Percentiles rank a stretch among this genome's conserved stretches.
Conservation (phyloP, 2,888 invertebrate species). For the Dolomedes plantarius region DNA sequence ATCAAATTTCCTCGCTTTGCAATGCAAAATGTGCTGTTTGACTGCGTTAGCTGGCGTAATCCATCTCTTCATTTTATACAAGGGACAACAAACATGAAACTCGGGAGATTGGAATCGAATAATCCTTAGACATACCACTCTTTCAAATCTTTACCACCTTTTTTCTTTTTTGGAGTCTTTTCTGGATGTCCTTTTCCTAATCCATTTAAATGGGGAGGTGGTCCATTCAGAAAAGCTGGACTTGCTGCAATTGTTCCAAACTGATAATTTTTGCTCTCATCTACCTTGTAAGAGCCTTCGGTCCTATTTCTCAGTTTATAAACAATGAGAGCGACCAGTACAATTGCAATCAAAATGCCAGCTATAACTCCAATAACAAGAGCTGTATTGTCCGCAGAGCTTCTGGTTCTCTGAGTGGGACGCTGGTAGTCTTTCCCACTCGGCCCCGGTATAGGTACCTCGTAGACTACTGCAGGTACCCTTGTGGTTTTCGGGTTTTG, state of each 20-base stretch:
- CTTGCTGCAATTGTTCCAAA: constrained; percentile 46
- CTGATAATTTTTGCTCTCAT: constrained; percentile 77
- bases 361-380: constrained; percentile 87
- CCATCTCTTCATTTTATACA: no score
- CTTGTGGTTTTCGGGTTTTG: constrained; percentile 49
- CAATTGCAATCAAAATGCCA: constrained; percentile 90
- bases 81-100: not conserved
- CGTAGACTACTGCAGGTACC: constrained; percentile 57
- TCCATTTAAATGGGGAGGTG: constrained; percentile 63
- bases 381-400: constrained; percentile 71
- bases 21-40: no score
- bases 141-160: constrained; percentile 72
- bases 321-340: constrained; percentile 68
- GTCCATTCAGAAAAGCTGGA: constrained; percentile 63
- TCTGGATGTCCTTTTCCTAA: constrained; percentile 26
- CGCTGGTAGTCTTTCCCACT: constrained; percentile 47
- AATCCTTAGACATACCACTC: constrained; percentile 73
- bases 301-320: constrained; percentile 75
- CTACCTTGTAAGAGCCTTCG: constrained; percentile 78
- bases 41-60: no score
- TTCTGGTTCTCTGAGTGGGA: constrained; percentile 57
- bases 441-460: constrained; percentile 66
- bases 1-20: no score
- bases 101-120: no score
- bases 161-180: constrained; percentile 68